These are phyloP conservation scores for Lipotes vexillifer DNA, from an alignment of 2,113 vertebrate genomes.

Conservation along the genomic window DNA sequence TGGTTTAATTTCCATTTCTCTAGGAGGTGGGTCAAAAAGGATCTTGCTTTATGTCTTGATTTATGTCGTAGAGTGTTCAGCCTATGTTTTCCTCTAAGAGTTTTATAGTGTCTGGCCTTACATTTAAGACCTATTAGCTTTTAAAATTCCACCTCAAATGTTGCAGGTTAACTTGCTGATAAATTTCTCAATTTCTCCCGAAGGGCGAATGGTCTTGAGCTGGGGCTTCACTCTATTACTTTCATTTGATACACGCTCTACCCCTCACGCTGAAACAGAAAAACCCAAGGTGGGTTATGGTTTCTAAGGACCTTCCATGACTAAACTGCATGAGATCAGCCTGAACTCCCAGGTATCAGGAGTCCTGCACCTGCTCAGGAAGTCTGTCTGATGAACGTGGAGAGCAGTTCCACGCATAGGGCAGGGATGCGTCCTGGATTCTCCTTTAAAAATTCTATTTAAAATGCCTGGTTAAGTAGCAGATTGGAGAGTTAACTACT, in stretches of 20 bases:
- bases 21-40: no score
- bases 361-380: not conserved
- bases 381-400: not conserved
- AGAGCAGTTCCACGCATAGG: rapidly evolving
- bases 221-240: not conserved
- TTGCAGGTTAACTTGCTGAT: not conserved
- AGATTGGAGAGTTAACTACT: not conserved
- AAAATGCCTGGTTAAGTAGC: not conserved
- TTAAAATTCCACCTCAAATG: not conserved
- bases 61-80: no score
- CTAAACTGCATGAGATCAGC: not conserved
- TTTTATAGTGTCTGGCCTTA: no score
- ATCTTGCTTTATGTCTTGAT: no score
- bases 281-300: not conserved
- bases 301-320: not conserved
- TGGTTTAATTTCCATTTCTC: no score
- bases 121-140: not conserved
- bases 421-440: not conserved
- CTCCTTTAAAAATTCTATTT: not conserved
- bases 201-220: not conserved
- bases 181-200: not conserved
- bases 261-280: not conserved
- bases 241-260: not conserved
- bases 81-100: no score
- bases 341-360: not conserved